A percentile compares a stretch with the other conserved stretches of the same genome.
Evolutionary conservation across 2,113 vertebrate genomes (phyloP).

Genomic region (Lycocorax pyrrhopterus): DNA sequence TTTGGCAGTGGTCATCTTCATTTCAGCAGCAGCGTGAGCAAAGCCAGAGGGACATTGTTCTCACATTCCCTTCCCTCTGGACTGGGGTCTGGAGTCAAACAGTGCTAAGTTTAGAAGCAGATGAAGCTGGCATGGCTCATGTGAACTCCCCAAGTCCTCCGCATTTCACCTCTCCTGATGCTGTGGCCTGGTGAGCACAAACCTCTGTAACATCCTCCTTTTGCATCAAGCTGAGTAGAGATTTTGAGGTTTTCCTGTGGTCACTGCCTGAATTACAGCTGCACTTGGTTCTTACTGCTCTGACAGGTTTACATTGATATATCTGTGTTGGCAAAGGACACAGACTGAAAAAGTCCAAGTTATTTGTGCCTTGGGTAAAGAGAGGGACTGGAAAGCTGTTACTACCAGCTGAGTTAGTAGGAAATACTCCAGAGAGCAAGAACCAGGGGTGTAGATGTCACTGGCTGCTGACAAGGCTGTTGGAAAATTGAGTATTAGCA

Average conservation of each 20-base stretch:
- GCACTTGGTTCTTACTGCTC: background rate
- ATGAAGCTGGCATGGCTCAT: background rate
- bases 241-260: slow-evolving; percentile 60
- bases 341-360: background rate
- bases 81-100: background rate
- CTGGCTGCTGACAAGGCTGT: background rate
- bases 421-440: background rate
- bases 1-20: background rate
- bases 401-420: background rate
- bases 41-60: slow-evolving; percentile 23
- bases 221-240: background rate
- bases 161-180: background rate
- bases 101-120: background rate
- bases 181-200: background rate
- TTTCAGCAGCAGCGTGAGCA: background rate
- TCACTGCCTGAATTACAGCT: slow-evolving; percentile 6
- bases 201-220: background rate
- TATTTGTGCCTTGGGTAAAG: background rate
- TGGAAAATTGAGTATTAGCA: background rate
- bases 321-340: background rate
- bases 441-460: background rate
- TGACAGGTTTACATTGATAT: background rate
- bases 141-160: background rate
- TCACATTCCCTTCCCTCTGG: background rate
- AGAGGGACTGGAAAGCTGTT: background rate